These are phyloP conservation scores for Saxicola maurus DNA, from an alignment of 2,797 vertebrate species.

Conservation along the genomic window DNA sequence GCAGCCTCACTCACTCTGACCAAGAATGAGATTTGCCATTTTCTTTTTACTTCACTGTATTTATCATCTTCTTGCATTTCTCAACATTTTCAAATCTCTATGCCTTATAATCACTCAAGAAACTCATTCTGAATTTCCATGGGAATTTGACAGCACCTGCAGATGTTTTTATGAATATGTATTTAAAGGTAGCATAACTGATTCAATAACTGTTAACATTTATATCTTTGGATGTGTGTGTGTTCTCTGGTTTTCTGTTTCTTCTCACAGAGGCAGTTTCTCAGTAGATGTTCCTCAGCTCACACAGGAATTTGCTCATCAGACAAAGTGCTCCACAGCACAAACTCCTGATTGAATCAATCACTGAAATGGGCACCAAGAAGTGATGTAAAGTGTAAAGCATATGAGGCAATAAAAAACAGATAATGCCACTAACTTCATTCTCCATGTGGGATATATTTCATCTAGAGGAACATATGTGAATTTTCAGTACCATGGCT, in stretches of 20 bases:
- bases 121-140: background rate
- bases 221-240: background rate
- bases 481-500: background rate
- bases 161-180: conserved; percentile 20
- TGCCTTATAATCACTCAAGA: background rate
- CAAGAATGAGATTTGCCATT: background rate
- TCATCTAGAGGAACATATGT: background rate
- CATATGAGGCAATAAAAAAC: background rate
- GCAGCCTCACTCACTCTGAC: background rate
- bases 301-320: background rate
- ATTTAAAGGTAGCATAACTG: conserved; percentile 12
- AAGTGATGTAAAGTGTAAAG: background rate
- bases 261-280: background rate
- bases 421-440: background rate
- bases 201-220: background rate
- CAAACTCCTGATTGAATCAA: background rate
- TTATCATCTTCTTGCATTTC: background rate
- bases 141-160: background rate
- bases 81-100: background rate
- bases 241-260: background rate
- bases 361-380: background rate
- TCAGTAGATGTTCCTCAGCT: background rate
- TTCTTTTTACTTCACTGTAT: background rate
- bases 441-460: background rate
- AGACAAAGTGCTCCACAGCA: background rate